phyloP scores from a whole-genome alignment of 2,888 invertebrate species.

The Polia nebulosa region DNA sequence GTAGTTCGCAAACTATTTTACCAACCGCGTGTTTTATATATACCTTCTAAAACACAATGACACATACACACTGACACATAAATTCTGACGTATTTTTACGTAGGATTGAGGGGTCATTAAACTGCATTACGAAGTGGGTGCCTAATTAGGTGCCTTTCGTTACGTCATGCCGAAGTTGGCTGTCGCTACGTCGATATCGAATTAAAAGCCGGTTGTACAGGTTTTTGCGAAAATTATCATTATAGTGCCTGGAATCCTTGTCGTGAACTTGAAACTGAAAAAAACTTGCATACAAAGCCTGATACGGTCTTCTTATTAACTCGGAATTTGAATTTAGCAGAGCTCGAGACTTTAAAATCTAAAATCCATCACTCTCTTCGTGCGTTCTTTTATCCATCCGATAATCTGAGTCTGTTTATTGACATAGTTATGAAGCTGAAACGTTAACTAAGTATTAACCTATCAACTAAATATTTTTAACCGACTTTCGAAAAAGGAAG shows the following conservation, averaged over 20 bases:
- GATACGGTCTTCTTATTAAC: conserved; percentile 2
- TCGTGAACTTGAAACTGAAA: conserved; percentile 36
- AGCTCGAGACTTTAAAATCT: not conserved
- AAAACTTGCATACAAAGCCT: conserved; percentile 2
- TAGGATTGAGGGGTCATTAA: conserved; percentile 54
- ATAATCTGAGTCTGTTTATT: conserved; percentile 29
- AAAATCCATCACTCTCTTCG: not conserved
- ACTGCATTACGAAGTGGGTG: conserved; percentile 55
- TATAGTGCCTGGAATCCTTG: conserved; percentile 16
- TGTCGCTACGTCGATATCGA: conserved; percentile 54
- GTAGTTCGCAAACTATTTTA: conserved; percentile 35
- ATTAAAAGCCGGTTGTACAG: conserved; percentile 43
- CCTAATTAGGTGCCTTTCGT: conserved; percentile 56
- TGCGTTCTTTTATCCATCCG: not conserved
- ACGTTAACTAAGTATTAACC: conserved; percentile 9
- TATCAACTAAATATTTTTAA: no score
- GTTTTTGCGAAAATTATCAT: conserved; percentile 42
- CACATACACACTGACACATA: conserved; percentile 15
- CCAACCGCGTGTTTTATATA: conserved; percentile 14
- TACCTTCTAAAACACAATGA: conserved; percentile 30
- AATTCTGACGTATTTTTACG: conserved; percentile 30
- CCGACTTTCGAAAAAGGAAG: no score
- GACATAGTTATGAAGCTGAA: conserved; percentile 24
- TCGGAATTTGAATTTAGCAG: not conserved
- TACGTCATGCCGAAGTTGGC: conserved; percentile 46